phyloP scores from a whole-genome alignment of 1,140 invertebrate species.

The Drosophila pallidifrons region DNA sequence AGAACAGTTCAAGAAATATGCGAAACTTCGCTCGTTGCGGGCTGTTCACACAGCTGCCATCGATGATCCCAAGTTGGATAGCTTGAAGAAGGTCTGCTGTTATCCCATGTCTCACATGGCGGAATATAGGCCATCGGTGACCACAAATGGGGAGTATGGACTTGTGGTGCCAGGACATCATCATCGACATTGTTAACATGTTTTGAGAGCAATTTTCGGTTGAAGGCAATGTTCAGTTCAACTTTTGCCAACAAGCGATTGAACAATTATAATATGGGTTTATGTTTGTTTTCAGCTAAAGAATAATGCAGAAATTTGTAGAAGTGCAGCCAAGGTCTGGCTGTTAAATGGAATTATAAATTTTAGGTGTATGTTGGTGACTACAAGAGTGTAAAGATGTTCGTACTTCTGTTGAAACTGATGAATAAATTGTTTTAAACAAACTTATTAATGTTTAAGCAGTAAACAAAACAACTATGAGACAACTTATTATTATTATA shows the following conservation, averaged over 20 bases:
- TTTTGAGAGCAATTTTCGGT: too few relatives aligned
- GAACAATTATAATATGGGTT: conserved; percentile 11
- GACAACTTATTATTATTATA: too few relatives aligned
- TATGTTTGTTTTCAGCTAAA: background rate
- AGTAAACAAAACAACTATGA: too few relatives aligned
- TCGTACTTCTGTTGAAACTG: too few relatives aligned
- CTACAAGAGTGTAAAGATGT: too few relatives aligned
- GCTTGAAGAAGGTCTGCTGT: background rate
- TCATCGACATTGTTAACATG: conserved; percentile 7
- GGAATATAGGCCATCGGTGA: conserved; percentile 23
- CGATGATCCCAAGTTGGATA: background rate
- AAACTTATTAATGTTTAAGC: too few relatives aligned
- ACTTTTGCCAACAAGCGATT: background rate
- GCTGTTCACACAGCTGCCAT: background rate
- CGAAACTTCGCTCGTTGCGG: conserved; percentile 18
- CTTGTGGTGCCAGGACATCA: conserved; percentile 33
- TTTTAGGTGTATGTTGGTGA: too few relatives aligned
- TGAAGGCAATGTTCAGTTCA: background rate
- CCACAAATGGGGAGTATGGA: conserved; percentile 54
- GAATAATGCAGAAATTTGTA: background rate
- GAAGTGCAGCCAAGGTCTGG: background rate
- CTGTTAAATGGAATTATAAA: too few relatives aligned
- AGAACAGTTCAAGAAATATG: conserved; percentile 34
- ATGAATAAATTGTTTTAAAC: too few relatives aligned
- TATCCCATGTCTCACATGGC: conserved; percentile 40